Percentiles rank a stretch among this genome's conserved stretches.
Evolutionary conservation across 1,140 invertebrate genomes (phyloP).

Genomic region (Zelostemma sp.): DNA sequence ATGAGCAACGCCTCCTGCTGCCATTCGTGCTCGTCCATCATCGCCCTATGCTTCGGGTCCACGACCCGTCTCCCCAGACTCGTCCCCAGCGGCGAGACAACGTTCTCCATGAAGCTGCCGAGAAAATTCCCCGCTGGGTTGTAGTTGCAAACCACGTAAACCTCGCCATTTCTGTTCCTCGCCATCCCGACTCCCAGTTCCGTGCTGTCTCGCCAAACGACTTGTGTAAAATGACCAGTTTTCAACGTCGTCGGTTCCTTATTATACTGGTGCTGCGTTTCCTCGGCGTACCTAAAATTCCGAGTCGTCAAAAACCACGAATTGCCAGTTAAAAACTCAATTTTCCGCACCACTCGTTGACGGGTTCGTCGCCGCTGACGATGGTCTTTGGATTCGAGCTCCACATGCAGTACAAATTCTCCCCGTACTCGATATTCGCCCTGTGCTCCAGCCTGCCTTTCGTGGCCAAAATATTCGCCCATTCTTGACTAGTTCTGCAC

Average conservation of each 20-base stretch:
- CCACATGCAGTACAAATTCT: constrained; percentile 85
- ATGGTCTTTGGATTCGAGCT: constrained; percentile 76
- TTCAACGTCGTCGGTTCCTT: constrained; percentile 77
- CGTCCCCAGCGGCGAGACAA: constrained; percentile 72
- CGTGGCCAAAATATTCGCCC: constrained; percentile 82
- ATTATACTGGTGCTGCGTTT: constrained; percentile 71
- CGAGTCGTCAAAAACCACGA: too few relatives aligned
- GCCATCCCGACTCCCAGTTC: constrained; percentile 85
- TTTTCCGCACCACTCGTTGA: constrained; percentile 77
- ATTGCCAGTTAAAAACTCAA: too few relatives aligned
- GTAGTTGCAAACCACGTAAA: constrained; percentile 89
- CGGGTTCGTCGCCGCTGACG: constrained; percentile 78
- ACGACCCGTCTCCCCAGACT: constrained; percentile 55
- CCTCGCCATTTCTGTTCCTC: constrained; percentile 77
- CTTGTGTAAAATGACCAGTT: constrained; percentile 80
- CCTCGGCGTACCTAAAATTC: constrained; percentile 61
- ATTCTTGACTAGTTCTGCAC: constrained; percentile 82
- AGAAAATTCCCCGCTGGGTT: constrained; percentile 88
- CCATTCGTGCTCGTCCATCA: constrained; percentile 68
- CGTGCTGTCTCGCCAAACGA: constrained; percentile 84
- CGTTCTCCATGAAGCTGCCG: constrained; percentile 83
- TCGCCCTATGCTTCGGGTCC: constrained; percentile 36
- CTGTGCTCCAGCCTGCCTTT: constrained; percentile 81
- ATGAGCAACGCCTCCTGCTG: constrained; percentile 76
- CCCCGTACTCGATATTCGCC: constrained; percentile 81